phyloP scores from a whole-genome alignment of 2,888 invertebrate genomes.

The Eristalis pertinax region DNA sequence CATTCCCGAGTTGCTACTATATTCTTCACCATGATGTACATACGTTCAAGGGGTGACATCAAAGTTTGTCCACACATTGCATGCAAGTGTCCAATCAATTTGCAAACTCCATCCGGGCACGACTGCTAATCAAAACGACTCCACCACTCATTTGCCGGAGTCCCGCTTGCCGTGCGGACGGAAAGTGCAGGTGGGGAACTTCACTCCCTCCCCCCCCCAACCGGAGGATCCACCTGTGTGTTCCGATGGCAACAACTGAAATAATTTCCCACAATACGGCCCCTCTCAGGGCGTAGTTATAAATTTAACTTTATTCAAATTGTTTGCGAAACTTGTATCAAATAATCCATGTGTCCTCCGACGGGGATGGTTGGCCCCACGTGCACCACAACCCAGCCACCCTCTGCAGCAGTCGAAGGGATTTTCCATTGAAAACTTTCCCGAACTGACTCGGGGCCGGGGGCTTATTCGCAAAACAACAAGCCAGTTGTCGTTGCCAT shows the following conservation, averaged over 20 bases:
- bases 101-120: neutral
- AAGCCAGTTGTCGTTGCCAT: neutral
- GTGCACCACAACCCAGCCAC: neutral
- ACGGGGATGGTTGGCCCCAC: neutral
- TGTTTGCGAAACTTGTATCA: constrained; percentile 8
- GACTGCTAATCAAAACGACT: neutral
- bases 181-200: neutral
- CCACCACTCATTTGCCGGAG: neutral
- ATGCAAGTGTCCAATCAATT: neutral
- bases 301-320: constrained; percentile 28
- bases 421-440: neutral
- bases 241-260: neutral
- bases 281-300: constrained; percentile 34
- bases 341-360: constrained; percentile 5
- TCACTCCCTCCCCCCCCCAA: neutral
- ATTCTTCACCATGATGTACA: neutral
- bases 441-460: neutral
- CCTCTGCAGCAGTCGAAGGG: neutral
- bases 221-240: neutral
- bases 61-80: neutral
- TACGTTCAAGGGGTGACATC: neutral
- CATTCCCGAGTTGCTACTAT: neutral
- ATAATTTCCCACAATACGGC: constrained; percentile 21
- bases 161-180: neutral
- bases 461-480: neutral